Evolutionary conservation across 2,888 invertebrate species (phyloP).

Genomic region (Agrochola litura): DNA sequence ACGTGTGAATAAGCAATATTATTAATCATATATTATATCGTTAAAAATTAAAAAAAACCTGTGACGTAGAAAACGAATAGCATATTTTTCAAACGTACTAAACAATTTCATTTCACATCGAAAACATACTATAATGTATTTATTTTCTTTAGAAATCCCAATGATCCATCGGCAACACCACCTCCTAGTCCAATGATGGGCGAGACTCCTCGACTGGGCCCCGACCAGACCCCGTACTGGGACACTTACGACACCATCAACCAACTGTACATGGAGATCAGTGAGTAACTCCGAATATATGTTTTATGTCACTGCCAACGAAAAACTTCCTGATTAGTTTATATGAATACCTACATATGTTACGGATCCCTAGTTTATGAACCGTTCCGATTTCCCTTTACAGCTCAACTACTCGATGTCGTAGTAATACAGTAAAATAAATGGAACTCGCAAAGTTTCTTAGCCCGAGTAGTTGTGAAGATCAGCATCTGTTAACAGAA

Average conservation of each 20-base stretch:
- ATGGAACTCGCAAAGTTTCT: conserved; percentile 50
- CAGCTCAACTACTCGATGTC: conserved; percentile 43
- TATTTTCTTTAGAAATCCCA: conserved; percentile 91
- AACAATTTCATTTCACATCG: no score
- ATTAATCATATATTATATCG: no score
- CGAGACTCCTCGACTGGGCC: conserved; percentile 83
- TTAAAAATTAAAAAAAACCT: no score
- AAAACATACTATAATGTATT: background rate
- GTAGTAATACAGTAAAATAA: conserved; percentile 44
- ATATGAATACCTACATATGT: conserved; percentile 44
- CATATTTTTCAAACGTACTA: no score
- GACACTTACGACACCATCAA: conserved; percentile 97
- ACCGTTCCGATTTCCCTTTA: conserved; percentile 43
- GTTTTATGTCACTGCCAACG: conserved; percentile 32
- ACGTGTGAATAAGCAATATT: background rate
- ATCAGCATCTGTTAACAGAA: conserved; percentile 55
- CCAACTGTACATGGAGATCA: conserved; percentile 96
- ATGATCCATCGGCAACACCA: conserved; percentile 89
- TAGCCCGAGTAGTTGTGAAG: conserved; percentile 40
- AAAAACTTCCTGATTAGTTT: conserved; percentile 64
- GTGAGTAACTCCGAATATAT: conserved; percentile 85
- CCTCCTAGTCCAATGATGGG: conserved; percentile 89
- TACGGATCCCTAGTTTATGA: conserved; percentile 48
- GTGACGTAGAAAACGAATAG: no score
- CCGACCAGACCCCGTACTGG: conserved; percentile 94